Evolutionary conservation across 1,140 invertebrate genomes (phyloP), one percentile per base, ranked within the genome.

Genomic region (Drosophila pseudoobscura): DNA sequence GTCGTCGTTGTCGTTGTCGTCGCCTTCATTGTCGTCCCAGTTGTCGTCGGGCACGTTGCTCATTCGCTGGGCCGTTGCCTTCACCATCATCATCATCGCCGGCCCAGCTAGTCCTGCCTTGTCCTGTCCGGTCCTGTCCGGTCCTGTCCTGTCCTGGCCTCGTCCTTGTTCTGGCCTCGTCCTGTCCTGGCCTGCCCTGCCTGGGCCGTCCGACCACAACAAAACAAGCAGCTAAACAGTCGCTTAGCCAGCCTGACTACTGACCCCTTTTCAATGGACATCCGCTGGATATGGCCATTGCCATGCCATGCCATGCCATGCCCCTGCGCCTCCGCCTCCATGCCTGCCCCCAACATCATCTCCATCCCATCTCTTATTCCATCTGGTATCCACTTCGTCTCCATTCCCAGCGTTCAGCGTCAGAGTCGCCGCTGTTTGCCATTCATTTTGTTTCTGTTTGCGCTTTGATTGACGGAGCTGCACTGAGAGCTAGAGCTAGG

Each of bases 381-480:
- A 52, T 11, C 3, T 20, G 2, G 3, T n/a, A 1, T 0, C 26
- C 2, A 11, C n/a, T 69, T 39, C 56, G n/a, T 70, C 51, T 64
- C 66, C 66, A 70, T 65, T 70, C 63, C 22, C 51, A 69, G 47
- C 65, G 63, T 69, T 64, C 29, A 54, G 55, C 71, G 63, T 76
- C 56, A 49, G 47, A 62, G 72, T 63, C 74, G 74, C 73, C 73
- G 74, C 75, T 87, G 83, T 87, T 87, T 87, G 82, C 82, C 83
- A 88, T 88, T 88, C 83, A 88, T 88, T 88, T 88, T 88, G 83
- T 88, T 88, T 88, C 83, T 88, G 83, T 88, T 88, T 88, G 78
- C 83, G 83, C 83, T 88, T 88, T 88, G 83, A 88, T 88, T 88
- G 83, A 88, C 83, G 79, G 83, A 88, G 77, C 74, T 72, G 57